Evolutionary conservation across 2,888 invertebrate species (phyloP).

Genomic region (Scaeva pyrastri): DNA sequence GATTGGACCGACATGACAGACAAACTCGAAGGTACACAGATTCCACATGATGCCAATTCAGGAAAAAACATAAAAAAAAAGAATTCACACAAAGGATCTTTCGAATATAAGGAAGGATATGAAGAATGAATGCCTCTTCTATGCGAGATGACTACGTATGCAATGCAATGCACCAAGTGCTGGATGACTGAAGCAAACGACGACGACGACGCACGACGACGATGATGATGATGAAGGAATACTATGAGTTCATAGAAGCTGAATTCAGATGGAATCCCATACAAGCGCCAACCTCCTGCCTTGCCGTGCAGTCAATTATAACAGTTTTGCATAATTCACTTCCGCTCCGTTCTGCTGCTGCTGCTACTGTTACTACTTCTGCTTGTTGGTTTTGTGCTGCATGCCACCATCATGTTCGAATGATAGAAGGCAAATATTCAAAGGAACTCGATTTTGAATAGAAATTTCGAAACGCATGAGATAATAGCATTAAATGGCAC

Average conservation of each 20-base stretch:
- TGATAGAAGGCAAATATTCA: not conserved
- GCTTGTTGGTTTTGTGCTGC: not conserved
- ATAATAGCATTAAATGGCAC: constrained; percentile 59
- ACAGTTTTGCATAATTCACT: constrained; percentile 66
- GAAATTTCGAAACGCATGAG: constrained; percentile 52
- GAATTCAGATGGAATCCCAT: not conserved
- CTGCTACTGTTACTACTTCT: not conserved
- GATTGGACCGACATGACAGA: constrained; percentile 26
- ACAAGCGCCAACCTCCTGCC: not conserved
- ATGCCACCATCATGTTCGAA: not conserved
- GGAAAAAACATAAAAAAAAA: constrained; percentile 18
- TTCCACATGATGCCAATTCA: constrained; percentile 23
- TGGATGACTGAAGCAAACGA: constrained; percentile 41
- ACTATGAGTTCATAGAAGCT: not conserved
- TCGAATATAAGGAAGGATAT: constrained; percentile 25
- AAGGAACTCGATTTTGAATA: constrained; percentile 30
- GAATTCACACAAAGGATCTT: constrained; percentile 14
- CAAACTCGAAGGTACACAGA: constrained; percentile 2
- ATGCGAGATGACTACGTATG: constrained; percentile 25
- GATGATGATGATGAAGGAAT: constrained; percentile 11
- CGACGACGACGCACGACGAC: not conserved
- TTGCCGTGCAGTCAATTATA: constrained; percentile 63
- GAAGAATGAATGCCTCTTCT: constrained; percentile 23
- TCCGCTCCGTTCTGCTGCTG: constrained; percentile 40
- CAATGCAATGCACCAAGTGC: constrained; percentile 26